These are phyloP conservation scores for Xylocampa areola DNA, from an alignment of 2,888 invertebrate genomes.

Conservation along the genomic window DNA sequence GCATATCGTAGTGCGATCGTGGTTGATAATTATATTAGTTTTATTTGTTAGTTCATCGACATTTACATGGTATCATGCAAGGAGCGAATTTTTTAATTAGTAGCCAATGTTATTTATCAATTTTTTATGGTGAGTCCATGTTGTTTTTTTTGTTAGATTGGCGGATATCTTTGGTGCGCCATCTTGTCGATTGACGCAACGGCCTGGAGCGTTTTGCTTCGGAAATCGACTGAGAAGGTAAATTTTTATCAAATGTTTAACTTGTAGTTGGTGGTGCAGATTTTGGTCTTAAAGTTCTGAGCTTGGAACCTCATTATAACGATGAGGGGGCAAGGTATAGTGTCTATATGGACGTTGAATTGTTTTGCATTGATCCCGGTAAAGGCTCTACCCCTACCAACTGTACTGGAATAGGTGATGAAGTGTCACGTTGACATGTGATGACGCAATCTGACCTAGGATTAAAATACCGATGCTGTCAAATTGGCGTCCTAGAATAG, in stretches of 20 bases:
- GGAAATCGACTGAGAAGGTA: background rate
- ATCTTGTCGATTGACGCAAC: no score
- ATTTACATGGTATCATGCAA: conserved; percentile 74
- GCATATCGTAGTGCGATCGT: conserved; percentile 51
- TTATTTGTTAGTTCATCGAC: conserved; percentile 69
- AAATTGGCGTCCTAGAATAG: no score
- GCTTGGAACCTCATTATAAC: background rate
- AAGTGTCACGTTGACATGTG: no score
- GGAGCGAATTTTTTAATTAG: conserved; percentile 64
- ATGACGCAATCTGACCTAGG: no score
- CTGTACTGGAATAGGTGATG: no score
- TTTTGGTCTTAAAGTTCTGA: background rate
- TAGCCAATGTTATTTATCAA: conserved; percentile 84
- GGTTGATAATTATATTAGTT: conserved; percentile 56
- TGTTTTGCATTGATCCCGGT: background rate
- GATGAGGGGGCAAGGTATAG: background rate
- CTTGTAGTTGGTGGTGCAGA: background rate
- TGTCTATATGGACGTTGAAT: background rate
- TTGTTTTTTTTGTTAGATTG: conserved; percentile 7
- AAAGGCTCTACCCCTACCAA: no score
- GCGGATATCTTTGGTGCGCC: no score
- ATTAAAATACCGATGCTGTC: no score
- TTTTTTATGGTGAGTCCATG: conserved; percentile 79
- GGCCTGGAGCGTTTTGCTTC: background rate
- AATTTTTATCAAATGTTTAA: accelerated